These are phyloP conservation scores for Sinodicranocentrus sp. DNA, from an alignment of 2,888 invertebrate genomes.

Conservation along the genomic window DNA sequence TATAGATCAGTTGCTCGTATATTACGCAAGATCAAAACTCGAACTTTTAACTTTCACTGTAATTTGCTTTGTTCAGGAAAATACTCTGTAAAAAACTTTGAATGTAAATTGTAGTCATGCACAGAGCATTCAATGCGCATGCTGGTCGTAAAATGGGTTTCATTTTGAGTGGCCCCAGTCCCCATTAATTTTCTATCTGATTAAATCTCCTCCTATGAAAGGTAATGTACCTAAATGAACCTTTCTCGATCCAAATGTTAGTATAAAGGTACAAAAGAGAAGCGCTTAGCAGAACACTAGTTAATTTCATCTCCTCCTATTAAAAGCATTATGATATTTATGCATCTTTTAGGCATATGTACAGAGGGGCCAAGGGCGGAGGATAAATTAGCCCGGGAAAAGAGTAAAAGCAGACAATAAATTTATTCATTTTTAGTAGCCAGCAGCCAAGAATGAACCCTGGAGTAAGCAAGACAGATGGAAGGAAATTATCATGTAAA, in stretches of 20 bases:
- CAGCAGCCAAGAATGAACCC: constrained; percentile 57
- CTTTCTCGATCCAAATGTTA: neutral
- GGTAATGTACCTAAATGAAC: too few species aligned
- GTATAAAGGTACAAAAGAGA: neutral
- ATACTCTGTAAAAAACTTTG: too few species aligned
- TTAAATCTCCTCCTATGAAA: neutral
- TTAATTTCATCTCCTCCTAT: constrained; percentile 7
- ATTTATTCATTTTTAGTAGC: constrained; percentile 61
- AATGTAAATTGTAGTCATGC: too few species aligned
- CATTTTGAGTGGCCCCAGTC: neutral
- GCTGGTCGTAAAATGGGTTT: too few species aligned
- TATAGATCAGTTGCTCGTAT: too few species aligned
- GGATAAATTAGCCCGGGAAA: constrained; percentile 57
- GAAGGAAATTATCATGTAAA: constrained; percentile 66
- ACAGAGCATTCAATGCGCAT: too few species aligned
- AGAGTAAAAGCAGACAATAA: constrained; percentile 61
- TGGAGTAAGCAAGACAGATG: constrained; percentile 58
- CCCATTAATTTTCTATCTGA: neutral
- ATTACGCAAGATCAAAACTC: neutral
- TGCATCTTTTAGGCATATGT: neutral
- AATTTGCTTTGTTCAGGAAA: too few species aligned
- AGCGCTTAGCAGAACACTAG: neutral
- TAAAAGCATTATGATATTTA: neutral
- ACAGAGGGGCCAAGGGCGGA: constrained; percentile 37
- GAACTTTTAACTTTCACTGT: neutral